Evolutionary conservation across 2,113 vertebrate genomes (phyloP).

Genomic region (Archilochus colubris): DNA sequence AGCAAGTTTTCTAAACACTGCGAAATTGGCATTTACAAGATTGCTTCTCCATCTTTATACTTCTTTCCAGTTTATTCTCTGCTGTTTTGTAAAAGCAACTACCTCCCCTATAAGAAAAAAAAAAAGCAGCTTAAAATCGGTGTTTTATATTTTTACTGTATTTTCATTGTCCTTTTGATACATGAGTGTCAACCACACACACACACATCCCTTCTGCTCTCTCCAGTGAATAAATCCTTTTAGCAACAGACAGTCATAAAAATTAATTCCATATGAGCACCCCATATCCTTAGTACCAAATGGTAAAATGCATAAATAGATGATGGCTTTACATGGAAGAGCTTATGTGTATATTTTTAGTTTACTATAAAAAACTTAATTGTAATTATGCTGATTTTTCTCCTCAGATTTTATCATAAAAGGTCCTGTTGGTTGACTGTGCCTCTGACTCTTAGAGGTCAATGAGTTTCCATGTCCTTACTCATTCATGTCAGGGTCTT

Average conservation of each 20-base stretch:
- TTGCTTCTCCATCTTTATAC: rapidly evolving
- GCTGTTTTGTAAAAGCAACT: background rate
- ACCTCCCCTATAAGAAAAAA: background rate
- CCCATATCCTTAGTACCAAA: background rate
- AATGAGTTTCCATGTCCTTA: background rate
- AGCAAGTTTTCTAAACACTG: background rate
- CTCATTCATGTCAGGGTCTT: background rate
- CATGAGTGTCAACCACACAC: background rate
- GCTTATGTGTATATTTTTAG: background rate
- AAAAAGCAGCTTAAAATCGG: rapidly evolving
- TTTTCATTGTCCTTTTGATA: background rate
- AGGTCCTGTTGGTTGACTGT: background rate
- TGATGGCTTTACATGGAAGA: background rate
- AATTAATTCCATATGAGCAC: background rate
- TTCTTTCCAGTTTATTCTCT: background rate
- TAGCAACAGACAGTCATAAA: background rate
- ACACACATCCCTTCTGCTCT: background rate
- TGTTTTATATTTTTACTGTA: background rate
- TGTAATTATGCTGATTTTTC: background rate
- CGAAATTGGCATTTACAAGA: background rate
- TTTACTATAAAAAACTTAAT: background rate
- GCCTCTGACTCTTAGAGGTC: background rate
- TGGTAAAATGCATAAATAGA: background rate
- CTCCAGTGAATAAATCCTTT: background rate
- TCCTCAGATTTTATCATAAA: background rate